Percentiles rank a stretch among this genome's conserved stretches.
Conservation (phyloP, 2,797 vertebrate species). For the Periophthalmus magnuspinnatus region DNA sequence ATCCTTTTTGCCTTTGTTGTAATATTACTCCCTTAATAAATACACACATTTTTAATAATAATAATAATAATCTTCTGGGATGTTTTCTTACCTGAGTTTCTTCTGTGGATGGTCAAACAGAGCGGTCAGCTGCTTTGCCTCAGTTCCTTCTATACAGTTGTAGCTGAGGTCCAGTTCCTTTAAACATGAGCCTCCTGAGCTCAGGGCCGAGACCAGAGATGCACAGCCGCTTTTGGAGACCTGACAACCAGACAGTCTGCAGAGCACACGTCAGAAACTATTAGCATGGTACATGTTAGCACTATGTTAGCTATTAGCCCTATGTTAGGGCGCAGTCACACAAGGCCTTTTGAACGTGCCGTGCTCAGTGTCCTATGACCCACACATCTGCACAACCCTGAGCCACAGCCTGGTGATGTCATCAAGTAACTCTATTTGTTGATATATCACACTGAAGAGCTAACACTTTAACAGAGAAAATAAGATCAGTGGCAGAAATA, state of each 20-base stretch:
- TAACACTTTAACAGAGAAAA: too few species aligned
- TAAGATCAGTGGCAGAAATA: too few species aligned
- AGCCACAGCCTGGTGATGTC: too few species aligned
- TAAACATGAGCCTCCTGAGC: conserved; percentile 12
- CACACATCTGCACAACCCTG: too few species aligned
- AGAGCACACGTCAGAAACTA: neutral
- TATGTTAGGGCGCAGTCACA: too few species aligned
- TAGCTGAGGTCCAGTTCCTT: conserved; percentile 41
- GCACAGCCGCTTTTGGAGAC: conserved; percentile 38
- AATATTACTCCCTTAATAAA: neutral
- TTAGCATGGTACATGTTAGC: neutral
- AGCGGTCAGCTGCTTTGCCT: conserved; percentile 2
- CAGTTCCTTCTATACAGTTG: conserved; percentile 21
- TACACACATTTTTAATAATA: too few species aligned
- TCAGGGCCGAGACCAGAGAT: conserved; percentile 25
- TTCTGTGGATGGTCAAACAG: neutral
- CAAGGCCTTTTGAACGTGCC: too few species aligned
- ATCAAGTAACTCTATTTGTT: too few species aligned
- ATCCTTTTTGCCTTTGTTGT: neutral
- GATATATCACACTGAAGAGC: too few species aligned
- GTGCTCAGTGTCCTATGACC: too few species aligned
- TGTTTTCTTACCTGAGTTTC: conserved; percentile 21
- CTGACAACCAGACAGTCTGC: conserved; percentile 41
- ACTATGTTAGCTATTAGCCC: neutral
- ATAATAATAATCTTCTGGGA: too few species aligned